These are phyloP conservation scores for Ophion slaviceki DNA, from an alignment of 2,888 invertebrate species.

Conservation along the genomic window DNA sequence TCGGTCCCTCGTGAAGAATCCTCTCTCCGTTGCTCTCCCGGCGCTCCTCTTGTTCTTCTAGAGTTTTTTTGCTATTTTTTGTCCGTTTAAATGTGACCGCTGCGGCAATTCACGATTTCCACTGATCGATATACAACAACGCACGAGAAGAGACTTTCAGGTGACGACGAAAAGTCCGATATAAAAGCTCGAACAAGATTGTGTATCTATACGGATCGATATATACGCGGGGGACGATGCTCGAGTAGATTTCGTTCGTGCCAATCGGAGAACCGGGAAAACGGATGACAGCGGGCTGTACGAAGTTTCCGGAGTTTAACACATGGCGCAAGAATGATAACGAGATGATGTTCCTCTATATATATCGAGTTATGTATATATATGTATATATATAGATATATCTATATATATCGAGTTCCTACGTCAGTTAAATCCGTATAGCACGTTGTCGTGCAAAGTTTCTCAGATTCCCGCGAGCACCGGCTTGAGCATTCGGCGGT, in stretches of 20 bases:
- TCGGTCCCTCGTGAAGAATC: constrained; percentile 72
- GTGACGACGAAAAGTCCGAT: too few species aligned
- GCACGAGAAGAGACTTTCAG: too few species aligned
- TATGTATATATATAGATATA: background rate
- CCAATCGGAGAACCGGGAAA: constrained; percentile 33
- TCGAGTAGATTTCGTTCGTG: background rate
- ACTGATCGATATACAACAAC: background rate
- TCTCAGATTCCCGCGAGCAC: constrained; percentile 68
- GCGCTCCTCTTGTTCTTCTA: background rate
- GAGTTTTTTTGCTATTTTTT: background rate
- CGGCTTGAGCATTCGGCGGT: constrained; percentile 62
- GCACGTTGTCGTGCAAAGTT: constrained; percentile 63
- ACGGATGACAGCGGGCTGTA: constrained; percentile 41
- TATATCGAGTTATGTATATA: constrained; percentile 2
- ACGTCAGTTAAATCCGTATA: constrained; percentile 40
- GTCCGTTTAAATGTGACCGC: too few species aligned
- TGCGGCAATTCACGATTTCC: constrained; percentile 1
- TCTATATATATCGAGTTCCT: background rate
- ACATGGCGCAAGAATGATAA: constrained; percentile 73
- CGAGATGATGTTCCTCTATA: constrained; percentile 49
- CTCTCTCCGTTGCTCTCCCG: constrained; percentile 17
- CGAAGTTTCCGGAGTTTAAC: constrained; percentile 69
- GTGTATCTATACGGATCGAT: background rate
- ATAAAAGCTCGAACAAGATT: too few species aligned
- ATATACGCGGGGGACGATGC: constrained; percentile 2